Evolutionary conservation across 2,797 vertebrate species (phyloP).

Genomic region (Paguma larvata): DNA sequence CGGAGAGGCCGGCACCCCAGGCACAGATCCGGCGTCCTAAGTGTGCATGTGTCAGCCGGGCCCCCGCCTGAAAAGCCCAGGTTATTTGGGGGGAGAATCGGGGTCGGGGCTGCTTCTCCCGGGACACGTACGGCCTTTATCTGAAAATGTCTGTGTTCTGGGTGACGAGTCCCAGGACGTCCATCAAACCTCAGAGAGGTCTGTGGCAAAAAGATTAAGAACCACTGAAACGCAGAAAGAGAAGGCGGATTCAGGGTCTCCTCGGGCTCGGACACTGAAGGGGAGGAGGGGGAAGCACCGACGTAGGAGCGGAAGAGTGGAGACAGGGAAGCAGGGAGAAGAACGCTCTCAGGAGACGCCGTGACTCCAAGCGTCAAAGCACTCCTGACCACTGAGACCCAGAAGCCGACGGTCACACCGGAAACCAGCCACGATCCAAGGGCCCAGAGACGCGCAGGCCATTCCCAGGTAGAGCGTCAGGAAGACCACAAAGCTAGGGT

Average conservation of each 20-base stretch:
- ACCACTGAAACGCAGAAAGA: neutral
- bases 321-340: neutral
- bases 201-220: neutral
- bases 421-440: neutral
- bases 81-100: neutral
- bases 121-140: neutral
- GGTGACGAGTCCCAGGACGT: neutral
- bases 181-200: neutral
- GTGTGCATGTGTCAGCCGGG: neutral
- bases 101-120: neutral
- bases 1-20: neutral
- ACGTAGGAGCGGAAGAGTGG: neutral
- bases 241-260: neutral
- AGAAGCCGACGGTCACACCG: neutral
- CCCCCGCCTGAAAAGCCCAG: neutral
- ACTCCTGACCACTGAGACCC: neutral
- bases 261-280: neutral
- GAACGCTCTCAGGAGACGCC: neutral
- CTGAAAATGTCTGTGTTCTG: neutral
- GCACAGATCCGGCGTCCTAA: neutral
- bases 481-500: neutral
- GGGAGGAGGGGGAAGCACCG: neutral
- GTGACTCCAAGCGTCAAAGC: neutral
- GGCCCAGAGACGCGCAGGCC: neutral
- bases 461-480: neutral